phyloP scores from a whole-genome alignment of 2,113 vertebrate genomes.

The Aix galericulata region DNA sequence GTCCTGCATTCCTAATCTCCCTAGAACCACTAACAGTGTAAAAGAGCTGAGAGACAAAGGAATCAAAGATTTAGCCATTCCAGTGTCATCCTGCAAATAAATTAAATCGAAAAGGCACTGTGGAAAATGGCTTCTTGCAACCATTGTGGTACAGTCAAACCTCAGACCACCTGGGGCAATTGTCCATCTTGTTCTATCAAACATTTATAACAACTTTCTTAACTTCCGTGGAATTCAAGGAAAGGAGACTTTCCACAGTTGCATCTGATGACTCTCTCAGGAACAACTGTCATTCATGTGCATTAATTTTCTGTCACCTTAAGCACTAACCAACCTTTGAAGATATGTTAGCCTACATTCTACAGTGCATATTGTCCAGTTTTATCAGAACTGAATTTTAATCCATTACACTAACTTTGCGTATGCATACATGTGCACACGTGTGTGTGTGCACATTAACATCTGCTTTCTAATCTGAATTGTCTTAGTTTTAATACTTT shows the following conservation, averaged over 20 bases:
- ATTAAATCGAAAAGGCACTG: constrained; percentile 1
- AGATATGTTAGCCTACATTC: not conserved
- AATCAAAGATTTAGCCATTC: not conserved
- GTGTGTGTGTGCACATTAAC: not conserved
- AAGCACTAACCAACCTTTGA: constrained; percentile 46
- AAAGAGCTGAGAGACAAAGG: constrained; percentile 35
- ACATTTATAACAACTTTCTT: constrained; percentile 41
- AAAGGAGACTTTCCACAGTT: constrained; percentile 30
- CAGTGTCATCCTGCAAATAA: constrained; percentile 32
- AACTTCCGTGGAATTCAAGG: not conserved
- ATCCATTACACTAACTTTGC: not conserved
- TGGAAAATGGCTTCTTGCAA: constrained; percentile 22
- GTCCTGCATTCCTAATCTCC: constrained; percentile 62
- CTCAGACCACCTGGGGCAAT: constrained; percentile 48
- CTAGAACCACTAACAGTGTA: constrained; percentile 13
- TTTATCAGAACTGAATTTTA: constrained; percentile 36
- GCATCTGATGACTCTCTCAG: not conserved
- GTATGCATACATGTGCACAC: not conserved
- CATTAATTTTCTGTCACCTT: constrained; percentile 51
- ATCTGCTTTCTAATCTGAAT: not conserved
- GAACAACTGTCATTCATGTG: constrained; percentile 13
- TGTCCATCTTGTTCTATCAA: constrained; percentile 53
- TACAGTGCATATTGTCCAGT: not conserved
- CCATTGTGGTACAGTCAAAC: constrained; percentile 18
- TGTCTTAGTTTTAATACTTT: not conserved